A percentile compares a stretch with the other conserved stretches of the same genome.
Conservation (phyloP, 2,888 invertebrate species). For the Drosophila siamana region DNA sequence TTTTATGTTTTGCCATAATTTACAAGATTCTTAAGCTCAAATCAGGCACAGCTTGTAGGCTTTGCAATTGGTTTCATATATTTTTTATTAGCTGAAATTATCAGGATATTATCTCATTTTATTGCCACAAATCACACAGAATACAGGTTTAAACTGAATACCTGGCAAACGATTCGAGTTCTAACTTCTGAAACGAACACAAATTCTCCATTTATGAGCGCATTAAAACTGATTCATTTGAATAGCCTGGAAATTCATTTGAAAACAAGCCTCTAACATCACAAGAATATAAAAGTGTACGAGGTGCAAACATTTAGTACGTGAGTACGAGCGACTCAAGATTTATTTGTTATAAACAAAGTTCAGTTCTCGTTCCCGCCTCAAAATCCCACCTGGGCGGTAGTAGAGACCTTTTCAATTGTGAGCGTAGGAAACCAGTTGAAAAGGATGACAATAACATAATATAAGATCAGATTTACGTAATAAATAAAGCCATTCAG, state of each 20-base stretch:
- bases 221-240: not conserved
- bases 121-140: not conserved
- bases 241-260: not conserved
- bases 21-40: not conserved
- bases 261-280: not conserved
- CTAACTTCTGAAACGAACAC: not conserved
- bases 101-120: not conserved
- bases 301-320: constrained; percentile 1
- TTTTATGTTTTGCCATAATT: not conserved
- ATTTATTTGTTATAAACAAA: not conserved
- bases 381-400: not conserved
- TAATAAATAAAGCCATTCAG: constrained; percentile 4
- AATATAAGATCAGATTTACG: constrained; percentile 5
- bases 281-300: not conserved
- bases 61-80: not conserved
- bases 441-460: constrained; percentile 6
- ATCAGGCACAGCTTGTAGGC: not conserved
- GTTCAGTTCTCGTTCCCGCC: too few species aligned
- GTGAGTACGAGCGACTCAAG: not conserved
- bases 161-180: not conserved
- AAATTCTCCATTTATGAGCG: not conserved
- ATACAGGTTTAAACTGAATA: not conserved
- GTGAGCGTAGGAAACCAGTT: constrained; percentile 2
- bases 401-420: not conserved
- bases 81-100: not conserved